These are phyloP conservation scores for Montipora cactus DNA, from an alignment of 64 coral and sea anemone genomes.

Conservation along the genomic window DNA sequence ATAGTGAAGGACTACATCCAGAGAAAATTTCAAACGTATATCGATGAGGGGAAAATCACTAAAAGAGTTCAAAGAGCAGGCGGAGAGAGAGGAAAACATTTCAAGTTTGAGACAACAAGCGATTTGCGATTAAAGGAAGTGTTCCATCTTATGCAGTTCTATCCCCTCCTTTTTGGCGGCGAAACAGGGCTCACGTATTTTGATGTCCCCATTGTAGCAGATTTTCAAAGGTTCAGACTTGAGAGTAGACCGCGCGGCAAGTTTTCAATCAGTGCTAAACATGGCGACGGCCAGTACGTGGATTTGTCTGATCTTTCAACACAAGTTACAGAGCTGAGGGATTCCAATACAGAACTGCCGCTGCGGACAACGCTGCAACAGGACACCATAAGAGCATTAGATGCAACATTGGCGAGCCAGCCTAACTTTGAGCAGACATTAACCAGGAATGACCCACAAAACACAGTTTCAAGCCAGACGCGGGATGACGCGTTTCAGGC, in stretches of 20 bases:
- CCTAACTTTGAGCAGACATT: conserved; percentile 13
- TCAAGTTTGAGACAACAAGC: conserved; percentile 25
- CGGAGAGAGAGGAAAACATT: background rate
- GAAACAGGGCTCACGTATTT: conserved; percentile 32
- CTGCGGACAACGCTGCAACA: background rate
- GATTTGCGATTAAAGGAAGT: conserved; percentile 14
- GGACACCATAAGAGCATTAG: background rate
- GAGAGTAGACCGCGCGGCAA: background rate
- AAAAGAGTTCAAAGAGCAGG: background rate
- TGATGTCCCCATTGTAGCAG: conserved; percentile 18
- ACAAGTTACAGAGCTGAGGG: background rate
- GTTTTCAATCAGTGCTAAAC: background rate
- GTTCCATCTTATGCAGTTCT: conserved; percentile 35
- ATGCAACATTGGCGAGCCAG: conserved; percentile 19
- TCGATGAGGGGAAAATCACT: background rate
- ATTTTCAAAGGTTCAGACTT: conserved; percentile 37
- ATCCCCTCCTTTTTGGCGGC: conserved; percentile 30
- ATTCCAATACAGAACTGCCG: background rate
- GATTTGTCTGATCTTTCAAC: conserved; percentile 2
- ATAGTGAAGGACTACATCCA: conserved; percentile 2
- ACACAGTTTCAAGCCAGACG: background rate
- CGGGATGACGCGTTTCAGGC: background rate
- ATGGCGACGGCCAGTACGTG: background rate
- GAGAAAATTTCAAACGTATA: background rate
- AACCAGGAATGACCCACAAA: background rate